Evolutionary conservation across 53 echinoderm and acorn worm genomes (phyloP).

Genomic region (Luidia sarsii): DNA sequence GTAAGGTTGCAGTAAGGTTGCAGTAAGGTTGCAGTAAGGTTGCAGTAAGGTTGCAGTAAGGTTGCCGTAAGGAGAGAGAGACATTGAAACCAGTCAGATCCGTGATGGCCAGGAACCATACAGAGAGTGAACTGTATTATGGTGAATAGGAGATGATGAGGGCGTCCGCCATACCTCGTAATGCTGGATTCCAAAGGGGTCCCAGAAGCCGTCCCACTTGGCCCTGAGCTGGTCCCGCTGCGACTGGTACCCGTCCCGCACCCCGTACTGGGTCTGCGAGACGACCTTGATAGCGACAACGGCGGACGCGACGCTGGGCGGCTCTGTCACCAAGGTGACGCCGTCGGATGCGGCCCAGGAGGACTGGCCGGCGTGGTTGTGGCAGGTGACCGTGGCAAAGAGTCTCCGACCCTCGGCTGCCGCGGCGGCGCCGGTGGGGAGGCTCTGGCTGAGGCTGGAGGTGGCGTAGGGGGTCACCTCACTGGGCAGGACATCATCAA

Average conservation of each 20-base stretch:
- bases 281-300: background rate
- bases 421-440: too few relatives aligned
- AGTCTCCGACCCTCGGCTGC: slow-evolving; percentile 8
- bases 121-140: too few relatives aligned
- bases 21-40: too few relatives aligned
- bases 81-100: too few relatives aligned
- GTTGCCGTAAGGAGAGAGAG: too few relatives aligned
- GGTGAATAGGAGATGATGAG: too few relatives aligned
- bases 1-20: too few relatives aligned
- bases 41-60: too few relatives aligned
- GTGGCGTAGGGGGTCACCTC: background rate
- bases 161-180: slow-evolving; percentile 61
- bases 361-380: slow-evolving; percentile 26
- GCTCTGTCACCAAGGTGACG: slow-evolving; percentile 6
- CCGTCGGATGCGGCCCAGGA: slow-evolving; percentile 6
- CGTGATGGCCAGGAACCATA: too few relatives aligned
- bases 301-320: slow-evolving; percentile 9
- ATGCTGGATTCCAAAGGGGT: slow-evolving; percentile 22
- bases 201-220: slow-evolving; percentile 48
- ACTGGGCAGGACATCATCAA: background rate
- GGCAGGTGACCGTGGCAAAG: slow-evolving; percentile 27
- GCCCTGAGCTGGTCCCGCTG: slow-evolving; percentile 6
- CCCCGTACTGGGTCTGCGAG: slow-evolving; percentile 32
- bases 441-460: background rate
- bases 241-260: slow-evolving; percentile 28